Evolutionary conservation across 1,140 invertebrate genomes (phyloP).

Genomic region (Panagrolaimus sp.): DNA sequence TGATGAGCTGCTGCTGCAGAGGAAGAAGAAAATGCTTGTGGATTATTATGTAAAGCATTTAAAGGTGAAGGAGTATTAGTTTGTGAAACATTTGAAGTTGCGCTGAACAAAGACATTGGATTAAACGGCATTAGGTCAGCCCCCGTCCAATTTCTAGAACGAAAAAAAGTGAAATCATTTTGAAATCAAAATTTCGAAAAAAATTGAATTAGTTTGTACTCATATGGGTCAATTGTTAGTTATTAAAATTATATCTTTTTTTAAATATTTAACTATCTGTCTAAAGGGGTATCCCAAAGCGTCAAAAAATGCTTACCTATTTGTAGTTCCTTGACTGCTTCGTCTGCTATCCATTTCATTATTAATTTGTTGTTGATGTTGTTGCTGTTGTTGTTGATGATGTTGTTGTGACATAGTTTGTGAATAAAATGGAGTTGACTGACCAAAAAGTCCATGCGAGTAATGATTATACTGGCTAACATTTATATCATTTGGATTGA

Average conservation of each 20-base stretch:
- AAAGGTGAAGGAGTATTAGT: conserved; percentile 9
- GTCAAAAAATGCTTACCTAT: conserved; percentile 7
- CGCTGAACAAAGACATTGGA: not conserved
- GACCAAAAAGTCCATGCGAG: not conserved
- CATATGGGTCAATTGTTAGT: too few relatives aligned
- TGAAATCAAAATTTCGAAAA: not conserved
- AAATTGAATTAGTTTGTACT: not conserved
- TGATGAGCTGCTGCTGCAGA: not conserved
- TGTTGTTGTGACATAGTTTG: not conserved
- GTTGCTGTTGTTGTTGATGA: conserved; percentile 1
- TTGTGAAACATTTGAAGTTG: not conserved
- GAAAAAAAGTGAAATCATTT: not conserved
- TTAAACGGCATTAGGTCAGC: too few relatives aligned
- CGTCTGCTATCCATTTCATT: conserved; percentile 6
- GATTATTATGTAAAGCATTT: conserved; percentile 8
- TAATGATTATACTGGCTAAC: not conserved
- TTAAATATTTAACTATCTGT: conserved; percentile 1
- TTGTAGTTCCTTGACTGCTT: conserved; percentile 16
- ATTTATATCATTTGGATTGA: not conserved
- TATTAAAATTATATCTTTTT: not conserved
- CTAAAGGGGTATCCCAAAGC: too few relatives aligned
- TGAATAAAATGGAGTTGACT: not conserved
- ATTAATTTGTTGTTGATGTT: not conserved
- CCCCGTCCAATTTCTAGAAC: too few relatives aligned
- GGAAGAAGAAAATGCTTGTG: conserved; percentile 1